Percentiles rank a stretch among this genome's conserved stretches.
Evolutionary conservation across 2,113 vertebrate genomes (phyloP).

Genomic region (Scophthalmus maximus): DNA sequence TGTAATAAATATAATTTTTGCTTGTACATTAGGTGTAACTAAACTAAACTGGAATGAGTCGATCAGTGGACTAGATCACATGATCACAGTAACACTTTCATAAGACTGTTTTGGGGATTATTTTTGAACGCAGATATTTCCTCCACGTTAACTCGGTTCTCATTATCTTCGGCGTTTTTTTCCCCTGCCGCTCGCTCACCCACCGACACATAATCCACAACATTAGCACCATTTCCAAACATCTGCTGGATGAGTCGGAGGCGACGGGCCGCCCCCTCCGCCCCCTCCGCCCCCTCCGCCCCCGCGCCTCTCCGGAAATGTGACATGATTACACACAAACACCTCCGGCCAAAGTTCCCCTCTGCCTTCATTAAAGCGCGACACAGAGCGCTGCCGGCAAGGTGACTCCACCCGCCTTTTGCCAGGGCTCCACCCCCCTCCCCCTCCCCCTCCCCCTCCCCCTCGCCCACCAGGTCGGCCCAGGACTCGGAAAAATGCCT

Average conservation of each 20-base stretch:
- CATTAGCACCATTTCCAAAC: background rate
- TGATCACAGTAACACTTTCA: too few relatives aligned
- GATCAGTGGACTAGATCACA: too few relatives aligned
- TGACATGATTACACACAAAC: background rate
- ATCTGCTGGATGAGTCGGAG: background rate
- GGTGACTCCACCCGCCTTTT: background rate
- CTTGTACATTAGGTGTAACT: too few relatives aligned
- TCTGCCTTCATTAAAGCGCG: background rate
- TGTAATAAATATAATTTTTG: too few relatives aligned
- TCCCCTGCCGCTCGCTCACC: too few relatives aligned
- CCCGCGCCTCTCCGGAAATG: background rate
- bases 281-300: too few relatives aligned
- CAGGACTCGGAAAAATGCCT: background rate
- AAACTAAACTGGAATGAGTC: too few relatives aligned
- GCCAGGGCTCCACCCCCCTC: background rate
- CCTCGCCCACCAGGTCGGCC: background rate
- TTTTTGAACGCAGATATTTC: background rate
- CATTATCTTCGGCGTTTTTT: background rate
- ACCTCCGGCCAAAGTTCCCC: background rate
- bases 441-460: too few relatives aligned
- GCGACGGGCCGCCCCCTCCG: too few relatives aligned
- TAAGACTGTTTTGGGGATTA: too few relatives aligned
- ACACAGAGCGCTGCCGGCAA: background rate
- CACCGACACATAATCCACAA: background rate
- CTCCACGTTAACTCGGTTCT: background rate